Evolutionary conservation across 2,888 invertebrate genomes (phyloP).

Genomic region (Abrostola tripartita): DNA sequence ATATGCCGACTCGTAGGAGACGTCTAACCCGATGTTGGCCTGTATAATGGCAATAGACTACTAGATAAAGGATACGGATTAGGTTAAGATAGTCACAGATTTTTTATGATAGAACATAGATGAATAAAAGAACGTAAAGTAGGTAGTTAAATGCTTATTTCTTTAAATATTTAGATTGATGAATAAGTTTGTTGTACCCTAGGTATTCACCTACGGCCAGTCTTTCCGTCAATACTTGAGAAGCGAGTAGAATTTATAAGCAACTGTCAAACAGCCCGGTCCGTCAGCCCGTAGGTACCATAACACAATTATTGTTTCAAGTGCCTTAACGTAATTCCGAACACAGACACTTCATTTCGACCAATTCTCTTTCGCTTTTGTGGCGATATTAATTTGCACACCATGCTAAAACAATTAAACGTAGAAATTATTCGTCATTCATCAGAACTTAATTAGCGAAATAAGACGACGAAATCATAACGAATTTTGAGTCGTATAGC

Average conservation of each 20-base stretch:
- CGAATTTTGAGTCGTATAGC: slow-evolving; percentile 29
- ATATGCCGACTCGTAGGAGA: too few species aligned
- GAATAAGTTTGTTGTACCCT: neutral
- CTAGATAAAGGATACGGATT: too few species aligned
- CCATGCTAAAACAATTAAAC: slow-evolving; percentile 65
- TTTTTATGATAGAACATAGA: neutral
- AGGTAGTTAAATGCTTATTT: too few species aligned
- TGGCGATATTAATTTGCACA: slow-evolving; percentile 62
- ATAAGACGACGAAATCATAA: slow-evolving; percentile 39
- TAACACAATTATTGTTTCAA: slow-evolving; percentile 43
- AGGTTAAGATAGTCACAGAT: too few species aligned
- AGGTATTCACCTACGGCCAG: neutral
- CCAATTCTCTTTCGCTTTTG: slow-evolving; percentile 58
- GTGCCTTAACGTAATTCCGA: slow-evolving; percentile 53
- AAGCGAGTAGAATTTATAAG: slow-evolving; percentile 16
- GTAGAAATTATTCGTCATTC: slow-evolving; percentile 60
- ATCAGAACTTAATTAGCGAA: slow-evolving; percentile 57
- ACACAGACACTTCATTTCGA: slow-evolving; percentile 56
- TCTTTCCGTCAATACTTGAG: slow-evolving; percentile 5
- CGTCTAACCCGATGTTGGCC: too few species aligned
- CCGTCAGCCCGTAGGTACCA: too few species aligned
- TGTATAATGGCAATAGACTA: too few species aligned
- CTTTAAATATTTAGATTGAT: neutral
- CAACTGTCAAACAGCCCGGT: slow-evolving; percentile 18
- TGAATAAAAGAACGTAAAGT: too few species aligned